phyloP scores from a whole-genome alignment of 2,888 invertebrate species.

The Melolontha melolontha region DNA sequence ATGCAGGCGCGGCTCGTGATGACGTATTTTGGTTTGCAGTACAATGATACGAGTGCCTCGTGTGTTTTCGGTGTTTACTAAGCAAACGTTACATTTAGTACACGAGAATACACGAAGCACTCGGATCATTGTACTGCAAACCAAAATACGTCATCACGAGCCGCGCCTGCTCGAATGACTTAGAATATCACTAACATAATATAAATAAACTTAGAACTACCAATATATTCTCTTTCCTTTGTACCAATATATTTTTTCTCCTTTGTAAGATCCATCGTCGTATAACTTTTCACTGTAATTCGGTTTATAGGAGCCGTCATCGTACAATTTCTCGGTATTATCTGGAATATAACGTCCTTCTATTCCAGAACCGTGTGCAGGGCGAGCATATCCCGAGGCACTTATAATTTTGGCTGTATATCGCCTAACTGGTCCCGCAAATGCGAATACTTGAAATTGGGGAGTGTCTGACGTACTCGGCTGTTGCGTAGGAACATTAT shows the following conservation, averaged over 20 bases:
- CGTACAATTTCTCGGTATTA: slow-evolving; percentile 48
- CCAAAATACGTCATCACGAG: no score
- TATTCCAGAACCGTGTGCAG: slow-evolving; percentile 50
- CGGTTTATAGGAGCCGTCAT: slow-evolving; percentile 39
- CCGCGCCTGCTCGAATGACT: no score
- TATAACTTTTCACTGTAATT: slow-evolving; percentile 50
- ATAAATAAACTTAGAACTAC: slow-evolving; percentile 21
- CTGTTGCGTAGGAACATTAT: slow-evolving; percentile 15
- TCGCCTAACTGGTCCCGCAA: slow-evolving; percentile 40
- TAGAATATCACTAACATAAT: slow-evolving; percentile 13
- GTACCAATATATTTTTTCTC: slow-evolving; percentile 48
- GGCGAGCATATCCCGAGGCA: slow-evolving; percentile 48
- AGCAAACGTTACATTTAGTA: no score
- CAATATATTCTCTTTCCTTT: slow-evolving; percentile 43
- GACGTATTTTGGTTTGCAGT: no score
- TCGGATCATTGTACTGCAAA: no score
- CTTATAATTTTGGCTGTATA: slow-evolving; percentile 32
- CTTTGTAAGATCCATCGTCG: slow-evolving; percentile 59
- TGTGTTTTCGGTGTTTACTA: no score
- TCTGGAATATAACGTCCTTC: slow-evolving; percentile 54
- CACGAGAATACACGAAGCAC: no score
- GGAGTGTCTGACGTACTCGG: slow-evolving; percentile 15
- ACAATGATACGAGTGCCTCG: no score
- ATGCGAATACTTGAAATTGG: slow-evolving; percentile 36
- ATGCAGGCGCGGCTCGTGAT: no score